A percentile compares a stretch with the other conserved stretches of the same genome.
These are phyloP conservation scores for Menura novaehollandiae DNA, from an alignment of 2,113 vertebrate species.

Conservation along the genomic window DNA sequence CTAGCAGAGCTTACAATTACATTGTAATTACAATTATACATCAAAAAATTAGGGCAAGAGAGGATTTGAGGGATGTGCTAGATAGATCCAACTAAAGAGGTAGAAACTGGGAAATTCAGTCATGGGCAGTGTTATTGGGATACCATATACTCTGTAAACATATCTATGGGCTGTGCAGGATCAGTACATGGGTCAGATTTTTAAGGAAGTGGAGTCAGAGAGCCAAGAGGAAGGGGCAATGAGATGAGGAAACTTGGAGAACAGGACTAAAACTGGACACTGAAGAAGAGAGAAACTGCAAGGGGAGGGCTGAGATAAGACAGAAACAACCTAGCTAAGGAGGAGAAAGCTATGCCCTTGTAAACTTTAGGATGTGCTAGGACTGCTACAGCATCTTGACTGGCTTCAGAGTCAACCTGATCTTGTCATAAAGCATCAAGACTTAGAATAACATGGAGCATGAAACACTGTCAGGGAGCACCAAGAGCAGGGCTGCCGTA, in stretches of 20 bases:
- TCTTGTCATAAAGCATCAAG: not conserved
- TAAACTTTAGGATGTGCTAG: not conserved
- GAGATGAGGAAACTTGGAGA: not conserved
- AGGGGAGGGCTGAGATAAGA: not conserved
- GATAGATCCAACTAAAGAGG: not conserved
- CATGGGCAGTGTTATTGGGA: fast-evolving
- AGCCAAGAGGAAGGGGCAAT: not conserved
- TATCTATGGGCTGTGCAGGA: not conserved
- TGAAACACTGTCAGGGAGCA: not conserved
- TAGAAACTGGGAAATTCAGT: not conserved
- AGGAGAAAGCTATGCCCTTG: not conserved
- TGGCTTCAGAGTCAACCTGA: not conserved
- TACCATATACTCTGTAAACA: fast-evolving
- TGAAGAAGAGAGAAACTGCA: not conserved
- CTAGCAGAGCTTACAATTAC: fast-evolving
- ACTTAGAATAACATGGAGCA: not conserved
- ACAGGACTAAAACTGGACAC: not conserved
- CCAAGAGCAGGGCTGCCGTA: not conserved
- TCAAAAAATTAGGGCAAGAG: not conserved
- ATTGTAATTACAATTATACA: not conserved
- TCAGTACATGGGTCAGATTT: not conserved
- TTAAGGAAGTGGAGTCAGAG: not conserved
- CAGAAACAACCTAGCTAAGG: not conserved
- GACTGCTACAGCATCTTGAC: not conserved
- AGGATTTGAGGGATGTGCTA: not conserved